A percentile compares a stretch with the other conserved stretches of the same genome.
These are phyloP conservation scores for Anthrax anthrax DNA, from an alignment of 2,888 invertebrate species.

Conservation along the genomic window DNA sequence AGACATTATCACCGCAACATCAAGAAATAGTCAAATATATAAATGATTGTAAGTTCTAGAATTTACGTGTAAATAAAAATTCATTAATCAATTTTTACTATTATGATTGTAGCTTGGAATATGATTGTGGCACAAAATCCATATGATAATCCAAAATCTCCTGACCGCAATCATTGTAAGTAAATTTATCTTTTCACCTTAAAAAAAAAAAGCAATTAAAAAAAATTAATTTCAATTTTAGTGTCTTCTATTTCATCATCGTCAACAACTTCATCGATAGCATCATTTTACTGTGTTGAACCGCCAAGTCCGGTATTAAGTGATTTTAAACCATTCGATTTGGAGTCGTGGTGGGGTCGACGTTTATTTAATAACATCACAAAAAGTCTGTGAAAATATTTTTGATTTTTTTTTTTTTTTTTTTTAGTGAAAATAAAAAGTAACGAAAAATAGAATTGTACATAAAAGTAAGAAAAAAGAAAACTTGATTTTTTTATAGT, in stretches of 20 bases:
- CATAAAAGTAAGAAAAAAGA: too few species aligned
- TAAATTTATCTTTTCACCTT: neutral
- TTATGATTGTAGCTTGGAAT: slow-evolving; percentile 28
- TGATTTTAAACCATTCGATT: slow-evolving; percentile 79
- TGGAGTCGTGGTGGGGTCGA: slow-evolving; percentile 85
- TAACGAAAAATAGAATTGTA: too few species aligned
- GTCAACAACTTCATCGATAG: slow-evolving; percentile 27
- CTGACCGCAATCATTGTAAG: slow-evolving; percentile 8
- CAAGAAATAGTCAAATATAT: slow-evolving; percentile 78
- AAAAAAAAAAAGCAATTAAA: too few species aligned
- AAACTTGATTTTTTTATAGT: too few species aligned
- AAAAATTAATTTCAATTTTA: too few species aligned
- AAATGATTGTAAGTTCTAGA: slow-evolving; percentile 58
- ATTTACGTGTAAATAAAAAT: too few species aligned
- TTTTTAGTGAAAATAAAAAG: too few species aligned
- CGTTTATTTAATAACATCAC: slow-evolving; percentile 73
- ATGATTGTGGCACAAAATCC: slow-evolving; percentile 32
- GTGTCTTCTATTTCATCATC: neutral
- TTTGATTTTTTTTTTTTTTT: too few species aligned
- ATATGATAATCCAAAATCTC: slow-evolving; percentile 20
- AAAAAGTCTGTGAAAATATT: slow-evolving; percentile 56
- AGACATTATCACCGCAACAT: slow-evolving; percentile 60
- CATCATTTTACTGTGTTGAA: slow-evolving; percentile 52
- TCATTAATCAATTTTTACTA: neutral
- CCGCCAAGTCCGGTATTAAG: slow-evolving; percentile 53